Base-by-base conservation (phyloP, 2,113 vertebrate species). In the Morone chrysops region DNA sequence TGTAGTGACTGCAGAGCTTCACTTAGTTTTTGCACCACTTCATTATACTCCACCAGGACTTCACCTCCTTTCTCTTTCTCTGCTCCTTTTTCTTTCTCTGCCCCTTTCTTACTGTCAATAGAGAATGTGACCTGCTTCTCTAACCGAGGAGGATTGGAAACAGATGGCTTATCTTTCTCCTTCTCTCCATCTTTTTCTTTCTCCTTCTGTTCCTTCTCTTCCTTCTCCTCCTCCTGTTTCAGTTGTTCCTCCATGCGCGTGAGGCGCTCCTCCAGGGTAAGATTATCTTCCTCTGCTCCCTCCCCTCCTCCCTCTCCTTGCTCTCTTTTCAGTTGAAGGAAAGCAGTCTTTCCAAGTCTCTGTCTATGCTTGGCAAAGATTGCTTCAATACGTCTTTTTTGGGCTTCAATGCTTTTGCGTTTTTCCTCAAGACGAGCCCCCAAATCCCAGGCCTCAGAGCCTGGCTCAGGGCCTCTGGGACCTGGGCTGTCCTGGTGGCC, bases 321-420 rank as follows among this genome's bases (percentile, higher is more conserved):
- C 71, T 95, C 90, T 83, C 80, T 90, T 89, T 97, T 96, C 56
- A 99, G 93, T 75, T 97, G 95, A 40, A 97, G 95, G 82, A 99
- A 96, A 3, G 98, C 98, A 0, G 65, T 97, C 66, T 97, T 97
- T 31, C 98, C 98, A 36, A 99, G 91, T 1, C 96, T 95, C 82
- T 98, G 97, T 20, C 97, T 95, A 83, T 99, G 97, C 62, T 96
- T 97, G 77, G 96, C 91, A 67, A 98, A 99, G n/a, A 99, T 97
- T 82, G 97, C 97, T 86, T 99, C 98, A 0, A 99, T 99, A 0
- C 97, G 93, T 4, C 94, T 96, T 75, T 99, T 99, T 83, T 99
- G 98, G 0, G 97, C 96, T 85, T 99, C 98, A 0, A 99, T 99
- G 84, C 96, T 96, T 7, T 94, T 94, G 0, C 98, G 96, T 41